A percentile compares a stretch with the other conserved stretches of the same genome.
Evolutionary conservation across 2,113 vertebrate species (phyloP).

Genomic region (Mustela nigripes): DNA sequence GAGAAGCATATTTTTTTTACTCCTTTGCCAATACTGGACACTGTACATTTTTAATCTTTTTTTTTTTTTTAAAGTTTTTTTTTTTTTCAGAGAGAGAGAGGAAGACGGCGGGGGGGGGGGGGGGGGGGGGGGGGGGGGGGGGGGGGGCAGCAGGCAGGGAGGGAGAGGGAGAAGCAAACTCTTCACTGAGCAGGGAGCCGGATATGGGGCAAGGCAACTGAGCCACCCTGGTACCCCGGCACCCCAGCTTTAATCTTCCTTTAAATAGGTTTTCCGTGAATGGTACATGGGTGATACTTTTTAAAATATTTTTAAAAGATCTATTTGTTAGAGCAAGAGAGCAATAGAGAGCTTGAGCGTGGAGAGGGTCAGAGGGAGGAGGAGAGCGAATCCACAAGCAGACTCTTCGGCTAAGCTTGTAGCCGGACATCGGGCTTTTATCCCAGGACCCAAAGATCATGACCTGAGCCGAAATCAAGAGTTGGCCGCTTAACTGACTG

Average conservation of each 20-base stretch:
- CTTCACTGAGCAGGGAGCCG: no score
- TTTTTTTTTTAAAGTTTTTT: no score
- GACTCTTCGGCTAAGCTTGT: neutral
- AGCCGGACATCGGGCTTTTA: neutral
- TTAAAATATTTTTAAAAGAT: neutral
- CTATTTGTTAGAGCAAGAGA: neutral
- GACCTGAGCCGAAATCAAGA: neutral
- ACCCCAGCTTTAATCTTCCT: neutral
- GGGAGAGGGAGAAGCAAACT: neutral
- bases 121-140: no score
- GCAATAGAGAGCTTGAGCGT: no score
- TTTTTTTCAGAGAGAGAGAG: no score
- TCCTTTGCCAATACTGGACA: slow-evolving; percentile 7
- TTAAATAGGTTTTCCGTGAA: slow-evolving; percentile 21
- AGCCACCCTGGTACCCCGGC: no score
- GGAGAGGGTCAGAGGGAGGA: neutral
- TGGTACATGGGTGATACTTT: no score
- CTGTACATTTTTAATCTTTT: neutral
- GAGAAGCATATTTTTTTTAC: neutral
- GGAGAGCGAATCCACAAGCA: neutral
- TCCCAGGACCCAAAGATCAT: neutral
- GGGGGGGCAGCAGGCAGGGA: neutral
- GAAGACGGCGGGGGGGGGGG: no score
- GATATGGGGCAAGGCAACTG: no score
- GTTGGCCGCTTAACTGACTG: neutral